These are phyloP conservation scores for Accipiter virgatus DNA, from an alignment of 2,113 vertebrate genomes.

Conservation along the genomic window DNA sequence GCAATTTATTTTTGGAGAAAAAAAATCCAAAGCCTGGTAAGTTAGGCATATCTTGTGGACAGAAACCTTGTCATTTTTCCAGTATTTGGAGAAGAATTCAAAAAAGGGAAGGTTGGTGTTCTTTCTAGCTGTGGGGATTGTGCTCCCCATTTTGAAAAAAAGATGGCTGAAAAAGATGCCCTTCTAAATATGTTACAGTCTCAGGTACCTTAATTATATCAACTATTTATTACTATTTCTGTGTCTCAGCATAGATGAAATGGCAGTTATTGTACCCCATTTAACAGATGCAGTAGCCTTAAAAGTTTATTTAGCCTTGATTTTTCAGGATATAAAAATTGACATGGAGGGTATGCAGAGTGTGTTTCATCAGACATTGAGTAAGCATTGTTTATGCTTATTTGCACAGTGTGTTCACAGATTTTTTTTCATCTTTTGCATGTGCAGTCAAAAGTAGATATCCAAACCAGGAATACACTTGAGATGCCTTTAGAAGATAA, in stretches of 20 bases:
- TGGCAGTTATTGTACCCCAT: accelerated
- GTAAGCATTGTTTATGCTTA: not conserved
- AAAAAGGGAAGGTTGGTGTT: not conserved
- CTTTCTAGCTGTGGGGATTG: accelerated
- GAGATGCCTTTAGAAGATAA: not conserved
- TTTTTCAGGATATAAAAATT: not conserved
- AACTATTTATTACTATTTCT: accelerated
- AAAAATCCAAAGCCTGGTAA: not conserved
- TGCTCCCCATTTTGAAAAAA: not conserved
- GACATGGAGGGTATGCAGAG: not conserved
- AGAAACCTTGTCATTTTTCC: not conserved
- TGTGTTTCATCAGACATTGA: not conserved
- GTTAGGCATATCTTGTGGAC: accelerated
- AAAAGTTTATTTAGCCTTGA: not conserved
- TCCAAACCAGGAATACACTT: not conserved
- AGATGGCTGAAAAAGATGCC: too few species aligned
- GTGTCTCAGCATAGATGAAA: accelerated
- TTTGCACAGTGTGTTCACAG: not conserved
- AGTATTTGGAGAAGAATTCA: not conserved
- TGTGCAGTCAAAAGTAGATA: not conserved
- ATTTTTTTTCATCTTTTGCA: not conserved
- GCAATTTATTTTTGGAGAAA: not conserved
- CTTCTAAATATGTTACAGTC: not conserved
- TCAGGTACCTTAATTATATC: not conserved
- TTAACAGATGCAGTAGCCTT: not conserved